phyloP scores from a whole-genome alignment of 1,140 invertebrate species.

The Wasmannia auropunctata region DNA sequence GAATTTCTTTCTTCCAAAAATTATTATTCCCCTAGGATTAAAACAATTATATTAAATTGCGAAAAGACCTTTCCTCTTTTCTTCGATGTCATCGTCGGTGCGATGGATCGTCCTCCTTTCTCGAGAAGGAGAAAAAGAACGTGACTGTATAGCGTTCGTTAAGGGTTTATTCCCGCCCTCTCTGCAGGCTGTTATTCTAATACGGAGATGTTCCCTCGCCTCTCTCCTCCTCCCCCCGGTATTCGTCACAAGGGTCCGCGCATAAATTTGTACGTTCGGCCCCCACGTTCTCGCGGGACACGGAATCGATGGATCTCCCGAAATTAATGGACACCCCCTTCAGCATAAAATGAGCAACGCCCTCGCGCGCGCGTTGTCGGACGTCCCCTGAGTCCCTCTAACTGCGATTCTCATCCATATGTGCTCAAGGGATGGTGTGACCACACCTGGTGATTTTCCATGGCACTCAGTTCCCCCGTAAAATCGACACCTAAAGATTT shows the following conservation, averaged over 20 bases:
- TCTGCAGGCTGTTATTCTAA: constrained; percentile 78
- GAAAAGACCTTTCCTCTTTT: not conserved
- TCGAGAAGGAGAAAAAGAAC: not conserved
- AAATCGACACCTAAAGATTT: constrained; percentile 75
- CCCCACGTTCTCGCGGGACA: constrained; percentile 1
- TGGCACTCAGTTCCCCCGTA: constrained; percentile 63
- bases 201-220: constrained; percentile 43
- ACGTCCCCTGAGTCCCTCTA: constrained; percentile 68
- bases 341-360: constrained; percentile 81
- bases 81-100: not conserved
- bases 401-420: constrained; percentile 81
- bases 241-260: constrained; percentile 37
- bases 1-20: not conserved
- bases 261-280: constrained; percentile 79
- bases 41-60: not conserved
- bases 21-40: not conserved
- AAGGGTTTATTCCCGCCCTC: constrained; percentile 60
- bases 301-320: constrained; percentile 74
- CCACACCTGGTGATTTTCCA: constrained; percentile 78
- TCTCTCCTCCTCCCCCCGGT: too few species aligned
- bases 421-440: constrained; percentile 60
- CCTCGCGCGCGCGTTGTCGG: constrained; percentile 71
- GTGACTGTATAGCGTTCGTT: constrained; percentile 57
- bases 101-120: not conserved
- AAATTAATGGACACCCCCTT: constrained; percentile 80